A percentile compares a stretch with the other conserved stretches of the same genome.
These are phyloP conservation scores for Cladopsammia gracilis DNA, from an alignment of 64 coral and sea anemone genomes.

Conservation along the genomic window DNA sequence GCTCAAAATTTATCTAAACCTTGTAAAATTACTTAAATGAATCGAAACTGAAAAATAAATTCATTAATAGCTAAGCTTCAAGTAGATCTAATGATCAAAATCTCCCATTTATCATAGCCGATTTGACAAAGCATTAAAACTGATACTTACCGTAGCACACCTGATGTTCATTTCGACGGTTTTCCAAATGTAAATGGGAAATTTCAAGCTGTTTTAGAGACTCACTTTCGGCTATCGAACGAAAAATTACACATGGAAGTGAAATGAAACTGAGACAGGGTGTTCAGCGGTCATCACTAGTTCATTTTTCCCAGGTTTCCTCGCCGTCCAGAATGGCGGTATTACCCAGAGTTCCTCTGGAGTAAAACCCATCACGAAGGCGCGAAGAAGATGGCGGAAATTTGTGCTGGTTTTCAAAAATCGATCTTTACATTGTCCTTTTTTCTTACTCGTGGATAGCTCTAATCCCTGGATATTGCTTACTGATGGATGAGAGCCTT, in stretches of 20 bases:
- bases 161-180: conserved; percentile 89
- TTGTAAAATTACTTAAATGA: too few relatives aligned
- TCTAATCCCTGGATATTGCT: not conserved
- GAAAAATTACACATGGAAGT: too few relatives aligned
- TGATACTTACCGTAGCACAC: conserved; percentile 88
- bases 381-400: conserved; percentile 3
- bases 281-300: not conserved
- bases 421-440: not conserved
- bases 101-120: too few relatives aligned
- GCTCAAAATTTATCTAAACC: too few relatives aligned
- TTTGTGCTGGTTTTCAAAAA: not conserved
- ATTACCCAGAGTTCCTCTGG: conserved; percentile 20
- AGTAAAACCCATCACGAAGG: not conserved
- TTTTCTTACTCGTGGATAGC: not conserved
- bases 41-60: too few relatives aligned
- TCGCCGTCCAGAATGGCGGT: not conserved
- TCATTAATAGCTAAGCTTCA: too few relatives aligned
- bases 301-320: not conserved
- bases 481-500: not conserved
- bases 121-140: not conserved
- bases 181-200: not conserved
- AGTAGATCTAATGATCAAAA: too few relatives aligned
- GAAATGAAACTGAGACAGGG: not conserved
- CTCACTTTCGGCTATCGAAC: not conserved
- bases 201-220: not conserved